These are phyloP conservation scores for Tapera naevia DNA, from an alignment of 2,797 vertebrate genomes.

Conservation along the genomic window DNA sequence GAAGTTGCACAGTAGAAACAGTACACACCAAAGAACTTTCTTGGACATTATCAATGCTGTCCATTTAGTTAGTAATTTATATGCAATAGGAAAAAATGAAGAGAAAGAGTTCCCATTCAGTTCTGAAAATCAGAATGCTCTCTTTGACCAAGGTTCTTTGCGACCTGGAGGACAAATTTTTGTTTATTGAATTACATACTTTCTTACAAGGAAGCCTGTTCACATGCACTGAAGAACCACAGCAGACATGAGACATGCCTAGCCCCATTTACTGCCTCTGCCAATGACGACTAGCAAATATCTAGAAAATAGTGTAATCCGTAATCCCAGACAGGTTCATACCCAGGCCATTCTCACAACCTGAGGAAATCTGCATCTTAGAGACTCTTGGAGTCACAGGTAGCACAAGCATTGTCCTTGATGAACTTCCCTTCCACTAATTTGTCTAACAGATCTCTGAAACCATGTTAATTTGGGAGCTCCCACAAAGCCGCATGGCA, in stretches of 20 bases:
- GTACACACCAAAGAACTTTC: not conserved
- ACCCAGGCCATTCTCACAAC: not conserved
- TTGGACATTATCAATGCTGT: not conserved
- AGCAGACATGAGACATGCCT: not conserved
- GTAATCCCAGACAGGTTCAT: fast-evolving
- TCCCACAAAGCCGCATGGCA: not conserved
- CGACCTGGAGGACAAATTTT: not conserved
- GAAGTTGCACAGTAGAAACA: not conserved
- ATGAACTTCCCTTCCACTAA: not conserved
- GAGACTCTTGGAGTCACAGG: not conserved
- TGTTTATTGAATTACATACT: not conserved
- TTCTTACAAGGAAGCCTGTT: not conserved
- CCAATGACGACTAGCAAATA: not conserved
- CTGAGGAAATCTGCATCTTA: not conserved
- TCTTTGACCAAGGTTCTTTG: not conserved
- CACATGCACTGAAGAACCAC: not conserved
- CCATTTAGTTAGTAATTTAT: not conserved
- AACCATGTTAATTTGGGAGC: not conserved
- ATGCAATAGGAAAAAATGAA: not conserved
- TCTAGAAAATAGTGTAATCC: too few relatives aligned
- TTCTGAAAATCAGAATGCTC: not conserved
- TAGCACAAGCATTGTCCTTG: not conserved
- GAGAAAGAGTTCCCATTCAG: not conserved
- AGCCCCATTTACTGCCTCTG: not conserved
- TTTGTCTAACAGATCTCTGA: not conserved